Base-by-base conservation (phyloP, 2,888 invertebrate species). In the Drosophila formosana region DNA sequence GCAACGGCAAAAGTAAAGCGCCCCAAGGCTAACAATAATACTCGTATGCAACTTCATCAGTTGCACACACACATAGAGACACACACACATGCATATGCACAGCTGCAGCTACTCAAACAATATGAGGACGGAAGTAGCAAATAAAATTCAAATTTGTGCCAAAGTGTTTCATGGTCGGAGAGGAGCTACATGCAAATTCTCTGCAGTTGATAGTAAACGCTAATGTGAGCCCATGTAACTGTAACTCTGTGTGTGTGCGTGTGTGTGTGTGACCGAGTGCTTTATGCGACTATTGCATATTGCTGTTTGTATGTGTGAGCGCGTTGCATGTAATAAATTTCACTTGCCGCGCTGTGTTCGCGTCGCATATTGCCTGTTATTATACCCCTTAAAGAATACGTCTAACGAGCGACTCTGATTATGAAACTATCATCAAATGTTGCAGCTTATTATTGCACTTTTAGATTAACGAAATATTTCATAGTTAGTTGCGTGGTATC, bases 131-230 rank as follows among this genome's bases (percentile, higher is more conserved):
- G 84, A 85, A 86, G 90, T 75, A 75, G 85, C 90, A 85, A 89
- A 85, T 89, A 89, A 85, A 85, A 89, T 85, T 85, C 90, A 85
- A 85, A 85, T 85, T 85, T 85, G 90, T 75, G 84, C 81, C 81
- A 87, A 89, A 88, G 85, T 86, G 89, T 88, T 89, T 82, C 86
- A 77, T 56, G 64, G 65, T 60, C 46, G 61, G 43, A 53, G 72
- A 64, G 75, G 53, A 71, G 68, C 55, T 61, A 26, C 52, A 65
- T 67, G 58, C 52, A 66, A 72, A 85, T 66, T 70, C 64, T 68
- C 39, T 65, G 49, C 67, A 81, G 82, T 81, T 84, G 88, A 81
- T 81, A 84, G 61, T 63, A 62, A 85, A 73, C 82, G 77, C 80
- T 82, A 82, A 82, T 82, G 87, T 83, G 63, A 47, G 60, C 49